phyloP scores from a whole-genome alignment of 2,888 invertebrate genomes.

The Ephialtes manifestator region DNA sequence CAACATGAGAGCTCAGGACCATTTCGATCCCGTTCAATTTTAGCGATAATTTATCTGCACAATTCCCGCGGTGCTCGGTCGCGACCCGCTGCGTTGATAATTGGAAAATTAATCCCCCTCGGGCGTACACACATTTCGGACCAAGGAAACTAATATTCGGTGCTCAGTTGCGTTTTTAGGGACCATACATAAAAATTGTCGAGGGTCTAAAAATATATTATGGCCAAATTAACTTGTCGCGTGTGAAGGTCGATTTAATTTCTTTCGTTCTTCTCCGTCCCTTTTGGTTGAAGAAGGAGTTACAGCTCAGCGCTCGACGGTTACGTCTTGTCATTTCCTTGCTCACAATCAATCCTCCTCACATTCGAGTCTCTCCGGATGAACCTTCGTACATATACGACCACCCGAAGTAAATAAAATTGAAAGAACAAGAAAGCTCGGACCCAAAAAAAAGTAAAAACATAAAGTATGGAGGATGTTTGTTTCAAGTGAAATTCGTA shows the following conservation, averaged over 20 bases:
- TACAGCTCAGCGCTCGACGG: constrained; percentile 35
- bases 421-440: constrained; percentile 30
- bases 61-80: constrained; percentile 69
- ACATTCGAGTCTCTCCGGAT: constrained; percentile 32
- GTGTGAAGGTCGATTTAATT: constrained; percentile 48
- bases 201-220: constrained; percentile 45
- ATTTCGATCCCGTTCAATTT: constrained; percentile 78
- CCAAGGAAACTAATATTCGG: constrained; percentile 75
- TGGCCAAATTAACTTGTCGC: constrained; percentile 69
- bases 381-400: constrained; percentile 36
- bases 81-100: constrained; percentile 79
- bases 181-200: constrained; percentile 40
- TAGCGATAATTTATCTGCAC: constrained; percentile 78
- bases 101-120: constrained; percentile 80
- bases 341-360: constrained; percentile 68
- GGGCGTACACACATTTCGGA: constrained; percentile 62
- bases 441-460: constrained; percentile 49
- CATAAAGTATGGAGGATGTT: constrained; percentile 5
- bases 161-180: constrained; percentile 18
- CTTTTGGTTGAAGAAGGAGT: background rate
- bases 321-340: constrained; percentile 68
- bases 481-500: constrained; percentile 65
- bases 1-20: constrained; percentile 42
- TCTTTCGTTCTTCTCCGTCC: constrained; percentile 9
- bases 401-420: constrained; percentile 63